Conservation (phyloP, 2,113 vertebrate species). For the Micronycteris hirsuta region DNA sequence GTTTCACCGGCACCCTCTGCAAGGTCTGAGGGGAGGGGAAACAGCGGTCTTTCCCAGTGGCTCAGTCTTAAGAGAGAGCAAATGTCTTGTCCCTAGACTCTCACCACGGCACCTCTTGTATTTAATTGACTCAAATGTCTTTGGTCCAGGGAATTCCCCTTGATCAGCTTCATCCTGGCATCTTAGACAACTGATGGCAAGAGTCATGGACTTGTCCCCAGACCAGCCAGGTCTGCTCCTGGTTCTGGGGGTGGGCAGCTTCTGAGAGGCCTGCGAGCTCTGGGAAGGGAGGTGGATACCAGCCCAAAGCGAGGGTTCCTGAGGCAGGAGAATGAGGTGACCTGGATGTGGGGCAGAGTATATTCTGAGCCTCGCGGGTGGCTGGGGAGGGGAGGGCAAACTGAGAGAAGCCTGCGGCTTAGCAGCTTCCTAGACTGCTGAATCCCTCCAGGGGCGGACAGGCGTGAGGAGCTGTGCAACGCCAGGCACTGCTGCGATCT, state of each 20-base stretch:
- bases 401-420: not conserved
- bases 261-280: not conserved
- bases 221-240: fast-evolving
- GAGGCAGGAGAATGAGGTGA: not conserved
- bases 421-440: not conserved
- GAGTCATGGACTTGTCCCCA: not conserved
- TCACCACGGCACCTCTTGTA: not conserved
- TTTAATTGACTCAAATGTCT: not conserved
- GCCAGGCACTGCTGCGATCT: not conserved
- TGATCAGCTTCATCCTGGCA: not conserved
- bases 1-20: too few relatives aligned
- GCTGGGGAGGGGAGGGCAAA: not conserved
- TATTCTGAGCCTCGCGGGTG: too few relatives aligned
- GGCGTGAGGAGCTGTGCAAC: not conserved
- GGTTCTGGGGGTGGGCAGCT: not conserved
- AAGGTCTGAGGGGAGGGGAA: not conserved
- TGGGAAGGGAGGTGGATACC: not conserved
- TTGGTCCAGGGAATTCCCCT: not conserved
- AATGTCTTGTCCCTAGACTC: not conserved
- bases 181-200: not conserved
- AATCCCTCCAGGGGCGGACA: not conserved
- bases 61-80: not conserved
- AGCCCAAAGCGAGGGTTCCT: not conserved
- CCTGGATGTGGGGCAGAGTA: too few relatives aligned
- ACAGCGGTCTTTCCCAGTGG: not conserved